Percentiles rank a stretch among this genome's conserved stretches.
Evolutionary conservation across 2,797 vertebrate genomes (phyloP).

Genomic region (Artibeus jamaicensis): DNA sequence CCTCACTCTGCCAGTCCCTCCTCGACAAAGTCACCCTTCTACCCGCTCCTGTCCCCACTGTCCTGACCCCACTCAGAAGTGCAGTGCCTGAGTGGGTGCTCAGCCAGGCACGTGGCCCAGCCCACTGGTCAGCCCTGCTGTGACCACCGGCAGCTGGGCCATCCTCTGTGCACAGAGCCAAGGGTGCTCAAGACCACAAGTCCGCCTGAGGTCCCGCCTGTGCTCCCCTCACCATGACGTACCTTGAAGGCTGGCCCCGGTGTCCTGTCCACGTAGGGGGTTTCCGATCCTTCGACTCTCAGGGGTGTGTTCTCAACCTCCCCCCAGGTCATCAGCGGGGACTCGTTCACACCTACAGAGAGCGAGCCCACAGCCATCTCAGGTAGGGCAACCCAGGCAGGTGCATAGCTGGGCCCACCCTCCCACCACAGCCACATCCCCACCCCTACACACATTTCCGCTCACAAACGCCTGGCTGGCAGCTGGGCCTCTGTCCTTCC

Average conservation of each 20-base stretch:
- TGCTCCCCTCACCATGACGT: not conserved
- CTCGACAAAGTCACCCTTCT: not conserved
- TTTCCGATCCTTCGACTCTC: conserved; percentile 93
- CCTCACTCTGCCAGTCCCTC: not conserved
- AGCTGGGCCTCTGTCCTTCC: not conserved
- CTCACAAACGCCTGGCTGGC: not conserved
- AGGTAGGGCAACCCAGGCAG: not conserved
- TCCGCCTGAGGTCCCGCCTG: not conserved
- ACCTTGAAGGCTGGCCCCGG: conserved; percentile 98
- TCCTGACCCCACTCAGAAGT: not conserved
- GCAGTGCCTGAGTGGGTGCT: fast-evolving
- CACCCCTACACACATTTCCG: not conserved
- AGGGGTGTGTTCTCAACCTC: conserved; percentile 97
- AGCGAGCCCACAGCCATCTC: not conserved
- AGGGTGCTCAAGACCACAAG: fast-evolving
- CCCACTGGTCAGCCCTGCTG: not conserved
- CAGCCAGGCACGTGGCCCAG: too few relatives aligned
- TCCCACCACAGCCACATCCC: not conserved
- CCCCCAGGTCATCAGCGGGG: conserved; percentile 98
- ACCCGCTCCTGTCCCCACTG: not conserved
- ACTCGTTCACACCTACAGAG: conserved; percentile 90
- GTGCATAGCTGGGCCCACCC: not conserved
- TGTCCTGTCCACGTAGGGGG: conserved; percentile 92
- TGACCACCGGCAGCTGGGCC: not conserved
- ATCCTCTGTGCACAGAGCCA: not conserved